Conservation (phyloP, 2,888 invertebrate genomes). For the Seira ritae region DNA sequence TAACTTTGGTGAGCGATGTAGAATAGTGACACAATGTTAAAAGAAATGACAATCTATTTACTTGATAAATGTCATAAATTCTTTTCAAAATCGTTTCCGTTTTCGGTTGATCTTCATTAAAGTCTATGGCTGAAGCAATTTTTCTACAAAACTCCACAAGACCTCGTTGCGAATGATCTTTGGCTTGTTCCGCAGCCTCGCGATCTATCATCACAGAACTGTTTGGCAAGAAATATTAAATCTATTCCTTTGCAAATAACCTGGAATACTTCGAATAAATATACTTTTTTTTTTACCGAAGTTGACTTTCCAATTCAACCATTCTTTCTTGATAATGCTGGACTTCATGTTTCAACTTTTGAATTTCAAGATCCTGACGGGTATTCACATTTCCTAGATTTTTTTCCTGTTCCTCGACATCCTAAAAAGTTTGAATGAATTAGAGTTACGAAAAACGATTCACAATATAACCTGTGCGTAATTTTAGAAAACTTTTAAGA, state of each 20-base stretch:
- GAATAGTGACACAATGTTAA: too few species aligned
- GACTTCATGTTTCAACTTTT: slow-evolving; percentile 85
- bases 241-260: neutral
- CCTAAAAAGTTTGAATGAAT: slow-evolving; percentile 77
- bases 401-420: slow-evolving; percentile 87
- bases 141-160: slow-evolving; percentile 71
- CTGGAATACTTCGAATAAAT: neutral
- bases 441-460: neutral
- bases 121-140: slow-evolving; percentile 71
- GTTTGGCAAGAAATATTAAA: slow-evolving; percentile 27
- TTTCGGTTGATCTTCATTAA: slow-evolving; percentile 70
- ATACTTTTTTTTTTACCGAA: slow-evolving; percentile 61
- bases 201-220: slow-evolving; percentile 72
- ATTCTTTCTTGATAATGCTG: slow-evolving; percentile 85
- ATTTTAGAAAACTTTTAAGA: too few species aligned
- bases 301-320: slow-evolving; percentile 85
- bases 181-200: slow-evolving; percentile 72
- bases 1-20: too few species aligned
- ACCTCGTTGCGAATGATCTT: slow-evolving; percentile 71
- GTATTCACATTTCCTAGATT: slow-evolving; percentile 81
- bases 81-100: slow-evolving; percentile 67
- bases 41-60: too few species aligned
- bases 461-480: neutral
- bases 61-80: slow-evolving; percentile 72
- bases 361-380: slow-evolving; percentile 83